Base-by-base conservation (phyloP, 1,140 invertebrate genomes). In the Carposina sasakii region DNA sequence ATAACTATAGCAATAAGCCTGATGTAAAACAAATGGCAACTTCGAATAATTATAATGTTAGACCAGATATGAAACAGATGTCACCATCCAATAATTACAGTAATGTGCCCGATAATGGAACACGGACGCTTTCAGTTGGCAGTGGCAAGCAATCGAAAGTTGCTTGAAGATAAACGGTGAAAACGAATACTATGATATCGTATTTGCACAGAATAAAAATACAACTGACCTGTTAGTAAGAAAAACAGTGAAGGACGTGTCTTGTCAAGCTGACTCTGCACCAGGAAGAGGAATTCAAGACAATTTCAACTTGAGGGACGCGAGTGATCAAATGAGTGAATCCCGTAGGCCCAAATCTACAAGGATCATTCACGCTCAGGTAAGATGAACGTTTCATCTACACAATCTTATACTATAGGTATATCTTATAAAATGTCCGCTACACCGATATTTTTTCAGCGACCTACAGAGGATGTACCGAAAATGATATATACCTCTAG, bases 131-230 rank as follows among this genome's bases (percentile, higher is more conserved):
- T n/a, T n/a, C n/a, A n/a, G n/a, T n/a, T n/a, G n/a, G n/a, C n/a
- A n/a, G n/a, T n/a, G n/a, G n/a, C n/a, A n/a, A n/a, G n/a, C n/a
- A 49, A 22, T 78, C 76, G 13, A 66, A 57, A 41, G 53, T 81
- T 9, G 63, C 62, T 31, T 77, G n/a, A 67, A 76, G 51, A 75
- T 77, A 42, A 63, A 77, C n/a, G 59, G 63, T 19, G 67, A 70
- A 8, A 65, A 61, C 15, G 71, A 76, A 54, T 42, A 44, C n/a
- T 81, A 76, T 44, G 61, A 71, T 44, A 57, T 76, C 16, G 26
- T 60, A 28, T 60, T 76, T 36, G 40, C 63, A 36, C 57, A 69
- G 36, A 57, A 48, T 22, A 49, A 55, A 37, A 26, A 52, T 8
- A 63, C 59, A 21, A 68, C 71, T 8, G 63, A 71, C 48, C 37